Evolutionary conservation across 2,888 invertebrate species (phyloP).

Genomic region (Brenthis hecate): DNA sequence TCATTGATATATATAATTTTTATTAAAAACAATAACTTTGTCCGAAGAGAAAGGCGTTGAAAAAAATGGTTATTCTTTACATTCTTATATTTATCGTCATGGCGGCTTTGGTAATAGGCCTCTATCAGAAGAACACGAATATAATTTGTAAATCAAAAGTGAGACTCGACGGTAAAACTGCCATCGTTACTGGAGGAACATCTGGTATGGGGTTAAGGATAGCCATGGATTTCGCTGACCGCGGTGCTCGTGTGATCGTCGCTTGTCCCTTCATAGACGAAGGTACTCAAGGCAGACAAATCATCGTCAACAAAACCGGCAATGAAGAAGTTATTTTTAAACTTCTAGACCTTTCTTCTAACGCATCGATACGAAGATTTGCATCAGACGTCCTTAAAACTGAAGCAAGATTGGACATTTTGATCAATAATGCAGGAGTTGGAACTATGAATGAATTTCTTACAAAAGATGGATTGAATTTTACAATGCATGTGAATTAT

Average conservation of each 20-base stretch:
- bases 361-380: constrained; percentile 90
- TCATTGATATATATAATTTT: too few species aligned
- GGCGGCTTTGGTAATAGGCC: constrained; percentile 50
- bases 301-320: constrained; percentile 84
- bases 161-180: constrained; percentile 64
- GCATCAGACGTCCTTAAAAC: constrained; percentile 87
- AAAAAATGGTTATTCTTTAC: constrained; percentile 27
- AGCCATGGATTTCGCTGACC: constrained; percentile 65
- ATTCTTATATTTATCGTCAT: constrained; percentile 28
- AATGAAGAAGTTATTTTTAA: constrained; percentile 87
- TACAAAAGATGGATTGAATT: constrained; percentile 91
- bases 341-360: constrained; percentile 88
- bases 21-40: too few species aligned
- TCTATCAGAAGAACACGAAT: constrained; percentile 72
- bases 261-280: constrained; percentile 70
- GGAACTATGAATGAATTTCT: constrained; percentile 82
- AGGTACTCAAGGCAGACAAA: constrained; percentile 74
- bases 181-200: constrained; percentile 70
- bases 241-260: constrained; percentile 70
- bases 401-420: constrained; percentile 88
- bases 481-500: constrained; percentile 96
- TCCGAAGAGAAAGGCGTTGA: background rate
- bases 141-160: constrained; percentile 68
- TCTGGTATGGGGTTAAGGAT: constrained; percentile 71
- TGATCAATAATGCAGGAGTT: constrained; percentile 95